A percentile compares a stretch with the other conserved stretches of the same genome.
These are phyloP conservation scores for Heliopora coerulea DNA, from an alignment of 92 coral and sea anemone genomes.

Conservation along the genomic window DNA sequence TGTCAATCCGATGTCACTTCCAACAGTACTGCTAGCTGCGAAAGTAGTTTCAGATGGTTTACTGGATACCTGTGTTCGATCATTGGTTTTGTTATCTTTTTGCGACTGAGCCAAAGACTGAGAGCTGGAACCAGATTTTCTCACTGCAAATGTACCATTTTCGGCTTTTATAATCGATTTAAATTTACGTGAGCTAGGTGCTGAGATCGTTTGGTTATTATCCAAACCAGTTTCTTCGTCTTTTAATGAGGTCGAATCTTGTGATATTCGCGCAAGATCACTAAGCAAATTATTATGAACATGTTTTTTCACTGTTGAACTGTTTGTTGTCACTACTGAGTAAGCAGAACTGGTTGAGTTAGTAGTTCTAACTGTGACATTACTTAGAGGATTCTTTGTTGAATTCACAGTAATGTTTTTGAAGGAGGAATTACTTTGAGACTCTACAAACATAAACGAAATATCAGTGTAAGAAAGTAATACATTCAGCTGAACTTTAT, in stretches of 20 bases:
- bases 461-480: neutral
- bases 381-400: conserved; percentile 7
- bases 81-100: neutral
- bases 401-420: conserved; percentile 1
- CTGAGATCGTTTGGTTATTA: too few relatives aligned
- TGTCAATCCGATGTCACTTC: neutral
- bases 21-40: neutral
- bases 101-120: neutral
- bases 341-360: neutral
- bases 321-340: too few relatives aligned
- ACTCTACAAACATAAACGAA: neutral
- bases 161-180: neutral
- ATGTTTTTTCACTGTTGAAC: neutral
- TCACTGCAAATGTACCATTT: conserved; percentile 2
- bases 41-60: neutral
- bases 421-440: neutral
- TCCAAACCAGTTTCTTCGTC: conserved; percentile 30
- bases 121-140: neutral
- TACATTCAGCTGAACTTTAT: too few relatives aligned
- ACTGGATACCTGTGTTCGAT: conserved; percentile 2
- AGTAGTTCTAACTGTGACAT: neutral
- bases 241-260: conserved; percentile 1
- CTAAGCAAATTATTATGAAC: conserved; percentile 40
- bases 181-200: neutral
- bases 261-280: conserved; percentile 40